phyloP scores from a whole-genome alignment of 2,113 vertebrate genomes.

The Lamprotornis superbus region DNA sequence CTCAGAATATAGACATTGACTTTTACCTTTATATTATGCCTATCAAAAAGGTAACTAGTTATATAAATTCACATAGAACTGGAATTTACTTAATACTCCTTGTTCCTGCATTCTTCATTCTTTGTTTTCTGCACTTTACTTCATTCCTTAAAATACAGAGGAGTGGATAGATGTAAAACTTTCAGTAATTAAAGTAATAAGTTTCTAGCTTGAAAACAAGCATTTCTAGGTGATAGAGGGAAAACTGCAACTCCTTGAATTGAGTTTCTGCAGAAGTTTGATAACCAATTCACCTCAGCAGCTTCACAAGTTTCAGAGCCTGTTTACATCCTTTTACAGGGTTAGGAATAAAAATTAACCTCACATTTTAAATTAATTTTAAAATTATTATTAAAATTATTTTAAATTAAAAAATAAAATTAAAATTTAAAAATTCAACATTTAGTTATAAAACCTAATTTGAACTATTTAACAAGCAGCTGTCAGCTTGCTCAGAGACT shows the following conservation, averaged over 20 bases:
- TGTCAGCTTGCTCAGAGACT: neutral
- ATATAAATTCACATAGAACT: neutral
- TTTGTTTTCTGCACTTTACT: neutral
- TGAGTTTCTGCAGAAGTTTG: neutral
- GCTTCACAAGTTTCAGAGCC: neutral
- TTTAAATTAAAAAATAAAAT: neutral
- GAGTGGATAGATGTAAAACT: neutral
- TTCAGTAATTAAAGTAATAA: neutral
- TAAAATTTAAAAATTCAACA: neutral
- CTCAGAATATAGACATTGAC: neutral
- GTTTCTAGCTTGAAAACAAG: neutral
- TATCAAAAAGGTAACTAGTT: neutral
- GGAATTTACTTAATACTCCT: neutral
- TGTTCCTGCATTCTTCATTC: neutral
- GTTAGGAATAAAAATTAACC: neutral
- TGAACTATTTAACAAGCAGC: neutral
- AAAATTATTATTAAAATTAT: no score
- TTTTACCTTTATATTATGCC: neutral
- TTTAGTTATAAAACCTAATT: neutral
- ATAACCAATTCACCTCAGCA: neutral
- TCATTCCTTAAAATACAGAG: neutral
- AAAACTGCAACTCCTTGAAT: neutral
- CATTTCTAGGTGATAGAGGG: neutral
- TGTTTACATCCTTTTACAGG: neutral
- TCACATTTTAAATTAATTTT: neutral